Percentiles rank a stretch among this genome's conserved stretches.
Evolutionary conservation across 2,113 vertebrate species (phyloP).

Genomic region (Salvelinus alpinus): DNA sequence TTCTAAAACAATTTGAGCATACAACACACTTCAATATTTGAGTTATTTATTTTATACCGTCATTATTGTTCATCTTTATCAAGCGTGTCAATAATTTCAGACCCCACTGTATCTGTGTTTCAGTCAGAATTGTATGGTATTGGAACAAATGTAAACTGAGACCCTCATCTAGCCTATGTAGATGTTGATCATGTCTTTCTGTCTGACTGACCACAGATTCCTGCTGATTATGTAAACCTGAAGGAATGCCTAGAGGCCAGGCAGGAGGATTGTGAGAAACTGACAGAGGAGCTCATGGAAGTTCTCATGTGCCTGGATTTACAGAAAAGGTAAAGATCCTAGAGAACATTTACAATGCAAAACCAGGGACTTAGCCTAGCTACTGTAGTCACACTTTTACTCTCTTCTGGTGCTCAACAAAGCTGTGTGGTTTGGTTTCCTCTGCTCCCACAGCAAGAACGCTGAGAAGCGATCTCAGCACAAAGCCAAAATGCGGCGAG

Average conservation of each 20-base stretch:
- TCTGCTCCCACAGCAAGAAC: constrained; percentile 48
- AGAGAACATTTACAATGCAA: neutral
- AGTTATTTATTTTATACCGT: no score
- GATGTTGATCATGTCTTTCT: constrained; percentile 5
- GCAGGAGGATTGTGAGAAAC: constrained; percentile 44
- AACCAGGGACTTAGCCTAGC: neutral
- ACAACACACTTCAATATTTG: no score
- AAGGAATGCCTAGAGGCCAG: constrained; percentile 18
- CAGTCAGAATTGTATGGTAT: no score
- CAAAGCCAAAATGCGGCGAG: constrained; percentile 42
- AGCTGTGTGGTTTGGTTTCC: neutral
- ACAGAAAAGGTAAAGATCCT: constrained; percentile 52
- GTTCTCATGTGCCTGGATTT: constrained; percentile 49
- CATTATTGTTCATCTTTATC: no score
- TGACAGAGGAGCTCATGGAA: constrained; percentile 59
- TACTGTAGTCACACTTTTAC: neutral
- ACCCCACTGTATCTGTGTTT: no score
- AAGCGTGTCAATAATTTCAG: no score
- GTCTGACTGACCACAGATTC: constrained; percentile 3
- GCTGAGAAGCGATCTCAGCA: constrained; percentile 48
- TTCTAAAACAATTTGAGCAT: no score
- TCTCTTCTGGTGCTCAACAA: neutral
- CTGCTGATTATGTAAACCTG: constrained; percentile 22
- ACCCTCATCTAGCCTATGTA: no score
- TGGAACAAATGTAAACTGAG: no score